A percentile compares a stretch with the other conserved stretches of the same genome.
Evolutionary conservation across 2,113 vertebrate species (phyloP).

Genomic region (Corythornis cristatus): DNA sequence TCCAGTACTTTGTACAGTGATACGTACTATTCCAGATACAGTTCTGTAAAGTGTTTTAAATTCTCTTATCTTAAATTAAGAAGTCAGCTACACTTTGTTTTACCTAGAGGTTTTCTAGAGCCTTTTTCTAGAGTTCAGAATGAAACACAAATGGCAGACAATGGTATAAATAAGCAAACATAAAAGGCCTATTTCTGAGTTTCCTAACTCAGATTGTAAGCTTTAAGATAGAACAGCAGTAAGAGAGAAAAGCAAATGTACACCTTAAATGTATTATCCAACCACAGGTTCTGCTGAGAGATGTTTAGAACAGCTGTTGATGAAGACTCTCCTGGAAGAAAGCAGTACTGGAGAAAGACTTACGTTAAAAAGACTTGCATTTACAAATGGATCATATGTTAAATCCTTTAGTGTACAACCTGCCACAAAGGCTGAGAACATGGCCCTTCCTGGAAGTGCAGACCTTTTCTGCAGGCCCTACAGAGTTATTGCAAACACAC

Average conservation of each 20-base stretch:
- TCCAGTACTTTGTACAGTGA: neutral
- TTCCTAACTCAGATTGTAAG: neutral
- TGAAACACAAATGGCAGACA: neutral
- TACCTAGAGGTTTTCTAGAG: neutral
- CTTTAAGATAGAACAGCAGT: neutral
- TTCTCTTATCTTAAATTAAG: neutral
- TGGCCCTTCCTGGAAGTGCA: neutral
- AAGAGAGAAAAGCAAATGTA: neutral
- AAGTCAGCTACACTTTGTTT: neutral
- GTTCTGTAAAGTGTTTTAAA: neutral
- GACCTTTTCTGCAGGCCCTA: neutral
- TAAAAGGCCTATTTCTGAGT: neutral
- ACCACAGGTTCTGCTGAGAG: neutral
- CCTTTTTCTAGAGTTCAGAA: neutral
- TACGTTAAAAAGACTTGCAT: neutral
- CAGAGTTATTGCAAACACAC: neutral
- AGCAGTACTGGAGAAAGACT: neutral
- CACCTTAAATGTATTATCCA: neutral
- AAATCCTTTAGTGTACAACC: neutral
- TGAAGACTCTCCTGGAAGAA: neutral
- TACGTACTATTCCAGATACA: neutral
- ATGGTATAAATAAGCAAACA: fast-evolving
- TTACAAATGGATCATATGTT: neutral
- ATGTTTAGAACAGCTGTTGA: neutral
- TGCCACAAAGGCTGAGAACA: neutral